Base-by-base conservation (phyloP, 2,113 vertebrate species). In the Myotis brandtii region DNA sequence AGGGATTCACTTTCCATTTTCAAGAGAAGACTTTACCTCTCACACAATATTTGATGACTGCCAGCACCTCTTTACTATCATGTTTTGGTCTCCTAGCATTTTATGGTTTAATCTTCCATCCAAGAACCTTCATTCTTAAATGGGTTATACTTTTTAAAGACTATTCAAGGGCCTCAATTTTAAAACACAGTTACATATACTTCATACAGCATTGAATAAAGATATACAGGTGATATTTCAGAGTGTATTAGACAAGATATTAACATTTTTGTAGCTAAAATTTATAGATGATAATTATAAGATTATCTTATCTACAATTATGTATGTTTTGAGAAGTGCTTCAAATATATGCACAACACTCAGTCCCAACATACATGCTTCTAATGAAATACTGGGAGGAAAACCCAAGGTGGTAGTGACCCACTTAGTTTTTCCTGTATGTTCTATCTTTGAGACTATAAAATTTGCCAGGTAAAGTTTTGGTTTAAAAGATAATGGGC, bases 401-500 rank as follows among this genome's bases (percentile, higher is more conserved):
- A 79, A 43, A 6, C 10, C 43, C 83, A 14, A 13, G 37, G 34
- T 79, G 25, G 2, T 5, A 93, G 30, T 70, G 34, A 83, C 62
- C 80, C 83, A 83, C 56, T 87, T 86, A 87, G 40, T 66, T n/a
- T 73, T 91, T 46, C 83, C 18, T 87, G 6, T 87, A 75, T 75
- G 2, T 93, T 80, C 86, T 95, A 4, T 82, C 50, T 72, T 83
- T 46, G 54, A 85, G 32, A 54, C 12, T 52, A 66, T 8, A 89
- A 89, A 70, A 37, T 84, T 76, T 87, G n/a, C 50, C 21, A 94
- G 84, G 70, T 92, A 56, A 94, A 86, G 21, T 25, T 89, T 80
- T 62, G 43, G 6, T 79, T 75, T 89, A 70, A 93, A 96, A 93
- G 34, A 43, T n/a, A 96, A 89, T 88, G 56, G 30, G 32, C 91